A percentile compares a stretch with the other conserved stretches of the same genome.
Conservation (phyloP, 92 coral and sea anemone species). For the Porites rus region DNA sequence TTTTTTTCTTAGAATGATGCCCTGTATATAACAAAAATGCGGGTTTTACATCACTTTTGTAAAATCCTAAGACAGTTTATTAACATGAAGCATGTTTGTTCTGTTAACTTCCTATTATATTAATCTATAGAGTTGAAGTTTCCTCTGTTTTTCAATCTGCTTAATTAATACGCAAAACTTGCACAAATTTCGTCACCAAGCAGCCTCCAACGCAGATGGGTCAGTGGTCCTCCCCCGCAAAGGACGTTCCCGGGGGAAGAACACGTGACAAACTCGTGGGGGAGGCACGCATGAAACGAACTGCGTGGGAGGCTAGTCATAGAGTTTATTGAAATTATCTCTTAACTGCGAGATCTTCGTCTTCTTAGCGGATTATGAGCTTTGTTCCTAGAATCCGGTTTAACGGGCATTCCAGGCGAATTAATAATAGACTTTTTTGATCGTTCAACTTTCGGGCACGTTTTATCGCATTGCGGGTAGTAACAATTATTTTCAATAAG, state of each 20-base stretch:
- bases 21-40: not conserved
- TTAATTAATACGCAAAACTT: not conserved
- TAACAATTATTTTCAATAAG: slow-evolving; percentile 23
- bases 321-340: not conserved
- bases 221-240: too few species aligned
- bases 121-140: not conserved
- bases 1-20: not conserved
- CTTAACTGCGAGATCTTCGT: not conserved
- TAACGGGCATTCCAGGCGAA: not conserved
- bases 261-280: too few species aligned
- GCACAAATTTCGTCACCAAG: not conserved
- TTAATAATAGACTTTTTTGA: not conserved
- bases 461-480: slow-evolving; percentile 17
- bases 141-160: not conserved
- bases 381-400: not conserved
- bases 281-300: too few species aligned
- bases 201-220: not conserved
- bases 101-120: not conserved
- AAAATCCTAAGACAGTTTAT: not conserved
- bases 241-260: too few species aligned
- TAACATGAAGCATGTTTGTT: not conserved
- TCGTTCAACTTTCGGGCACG: slow-evolving; percentile 12
- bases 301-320: too few species aligned
- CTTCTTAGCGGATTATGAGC: not conserved
- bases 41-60: not conserved